Evolutionary conservation across 2,888 invertebrate species (phyloP).

Genomic region (Nineta flava): DNA sequence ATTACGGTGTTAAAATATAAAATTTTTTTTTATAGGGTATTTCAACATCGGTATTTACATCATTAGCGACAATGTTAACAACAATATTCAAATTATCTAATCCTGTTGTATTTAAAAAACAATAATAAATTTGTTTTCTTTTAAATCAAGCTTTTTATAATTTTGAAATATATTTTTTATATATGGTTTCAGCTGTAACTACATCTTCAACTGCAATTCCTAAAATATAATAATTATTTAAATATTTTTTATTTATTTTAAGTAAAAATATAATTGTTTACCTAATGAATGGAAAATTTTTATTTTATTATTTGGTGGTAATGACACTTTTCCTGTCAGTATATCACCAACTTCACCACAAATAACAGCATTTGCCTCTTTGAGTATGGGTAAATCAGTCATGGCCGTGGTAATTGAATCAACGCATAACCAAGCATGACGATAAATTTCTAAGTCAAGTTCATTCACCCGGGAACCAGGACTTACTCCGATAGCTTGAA

Average conservation of each 20-base stretch:
- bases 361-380: conserved; percentile 29
- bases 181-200: conserved; percentile 28
- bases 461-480: conserved; percentile 25
- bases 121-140: too few relatives aligned
- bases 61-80: conserved; percentile 76
- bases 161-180: background rate
- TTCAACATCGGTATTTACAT: conserved; percentile 66
- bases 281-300: conserved; percentile 49
- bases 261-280: conserved; percentile 19
- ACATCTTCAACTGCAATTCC: conserved; percentile 46
- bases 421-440: conserved; percentile 31
- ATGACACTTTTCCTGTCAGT: conserved; percentile 24
- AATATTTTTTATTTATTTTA: background rate
- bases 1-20: background rate
- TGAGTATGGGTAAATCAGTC: conserved; percentile 33
- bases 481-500: background rate
- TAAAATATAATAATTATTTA: conserved; percentile 18
- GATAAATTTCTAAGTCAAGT: conserved; percentile 34
- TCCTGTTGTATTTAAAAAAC: conserved; percentile 57
- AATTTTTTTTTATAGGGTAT: conserved; percentile 38
- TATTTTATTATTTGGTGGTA: conserved; percentile 21
- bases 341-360: conserved; percentile 38
- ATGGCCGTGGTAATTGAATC: conserved; percentile 35
- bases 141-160: background rate
- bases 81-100: conserved; percentile 90